Evolutionary conservation across 1,140 invertebrate genomes (phyloP).

Genomic region (Odontomachus brunneus): DNA sequence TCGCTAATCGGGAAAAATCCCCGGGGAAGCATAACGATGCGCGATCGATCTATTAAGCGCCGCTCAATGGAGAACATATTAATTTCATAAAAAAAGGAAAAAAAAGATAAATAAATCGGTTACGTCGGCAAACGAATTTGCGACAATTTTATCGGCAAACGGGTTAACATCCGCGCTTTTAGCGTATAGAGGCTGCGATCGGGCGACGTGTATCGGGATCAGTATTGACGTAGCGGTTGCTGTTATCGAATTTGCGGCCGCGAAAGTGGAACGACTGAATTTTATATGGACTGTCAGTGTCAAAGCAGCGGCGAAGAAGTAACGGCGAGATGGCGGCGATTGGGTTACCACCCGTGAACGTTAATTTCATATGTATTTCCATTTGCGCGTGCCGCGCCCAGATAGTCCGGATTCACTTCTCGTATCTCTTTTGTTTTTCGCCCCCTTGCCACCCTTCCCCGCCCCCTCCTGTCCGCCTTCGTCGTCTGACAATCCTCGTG

Average conservation of each 20-base stretch:
- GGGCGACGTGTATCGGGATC: constrained; percentile 46
- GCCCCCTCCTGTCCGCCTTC: not conserved
- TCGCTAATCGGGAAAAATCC: constrained; percentile 1
- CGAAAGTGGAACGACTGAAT: constrained; percentile 57
- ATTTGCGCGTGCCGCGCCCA: constrained; percentile 7
- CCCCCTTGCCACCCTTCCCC: not conserved
- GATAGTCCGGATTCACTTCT: constrained; percentile 11
- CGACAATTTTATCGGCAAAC: constrained; percentile 51
- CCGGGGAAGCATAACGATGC: constrained; percentile 2
- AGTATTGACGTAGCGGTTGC: constrained; percentile 49
- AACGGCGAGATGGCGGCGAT: constrained; percentile 43
- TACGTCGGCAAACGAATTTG: constrained; percentile 19
- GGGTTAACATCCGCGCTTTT: constrained; percentile 50
- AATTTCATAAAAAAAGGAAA: constrained; percentile 25
- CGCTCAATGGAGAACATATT: constrained; percentile 6
- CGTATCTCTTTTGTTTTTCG: constrained; percentile 8
- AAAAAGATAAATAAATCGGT: constrained; percentile 9
- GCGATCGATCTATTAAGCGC: not conserved
- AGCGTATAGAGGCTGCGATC: constrained; percentile 26
- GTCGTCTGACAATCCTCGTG: constrained; percentile 35
- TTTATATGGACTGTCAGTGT: constrained; percentile 54
- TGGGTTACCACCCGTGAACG: constrained; percentile 37
- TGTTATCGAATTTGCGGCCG: constrained; percentile 53
- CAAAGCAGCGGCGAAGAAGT: constrained; percentile 38
- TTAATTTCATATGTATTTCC: constrained; percentile 51